These are phyloP conservation scores for Calypte anna DNA, from an alignment of 2,113 vertebrate genomes.

Conservation along the genomic window DNA sequence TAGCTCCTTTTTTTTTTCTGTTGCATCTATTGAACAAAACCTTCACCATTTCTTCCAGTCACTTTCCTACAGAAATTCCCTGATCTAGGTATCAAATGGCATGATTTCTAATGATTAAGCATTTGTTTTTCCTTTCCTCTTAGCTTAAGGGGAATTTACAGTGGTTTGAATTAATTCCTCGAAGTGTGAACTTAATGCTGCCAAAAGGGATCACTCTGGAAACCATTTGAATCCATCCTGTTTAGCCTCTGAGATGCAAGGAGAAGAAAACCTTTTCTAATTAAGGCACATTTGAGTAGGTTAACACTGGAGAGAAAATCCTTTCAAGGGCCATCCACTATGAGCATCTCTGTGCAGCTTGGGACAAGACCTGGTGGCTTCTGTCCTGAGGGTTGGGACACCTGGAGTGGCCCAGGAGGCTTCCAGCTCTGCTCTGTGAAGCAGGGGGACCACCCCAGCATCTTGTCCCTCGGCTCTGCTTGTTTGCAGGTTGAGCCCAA, in stretches of 20 bases:
- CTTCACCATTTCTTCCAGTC: neutral
- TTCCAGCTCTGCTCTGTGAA: neutral
- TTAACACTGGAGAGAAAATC: neutral
- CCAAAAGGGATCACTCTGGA: neutral
- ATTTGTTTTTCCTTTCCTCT: neutral
- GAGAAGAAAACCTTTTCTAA: neutral
- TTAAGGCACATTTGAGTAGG: neutral
- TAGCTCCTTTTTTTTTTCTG: neutral
- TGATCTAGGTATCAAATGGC: neutral
- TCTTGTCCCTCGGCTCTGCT: neutral
- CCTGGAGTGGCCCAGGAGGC: neutral
- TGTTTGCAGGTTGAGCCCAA: neutral
- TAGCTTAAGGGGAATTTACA: neutral
- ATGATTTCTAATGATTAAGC: constrained; percentile 31
- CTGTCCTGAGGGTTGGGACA: neutral
- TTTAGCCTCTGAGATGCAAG: neutral
- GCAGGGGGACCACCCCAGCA: neutral
- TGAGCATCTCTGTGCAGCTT: neutral
- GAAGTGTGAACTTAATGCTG: neutral
- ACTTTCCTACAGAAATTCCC: neutral
- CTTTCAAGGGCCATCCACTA: neutral
- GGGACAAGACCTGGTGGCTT: neutral
- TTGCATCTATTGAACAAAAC: neutral
- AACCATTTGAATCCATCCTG: neutral
- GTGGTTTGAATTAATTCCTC: constrained; percentile 6